A percentile compares a stretch with the other conserved stretches of the same genome.
Evolutionary conservation across 2,113 vertebrate genomes (phyloP).

Genomic region (Apteryx owenii): DNA sequence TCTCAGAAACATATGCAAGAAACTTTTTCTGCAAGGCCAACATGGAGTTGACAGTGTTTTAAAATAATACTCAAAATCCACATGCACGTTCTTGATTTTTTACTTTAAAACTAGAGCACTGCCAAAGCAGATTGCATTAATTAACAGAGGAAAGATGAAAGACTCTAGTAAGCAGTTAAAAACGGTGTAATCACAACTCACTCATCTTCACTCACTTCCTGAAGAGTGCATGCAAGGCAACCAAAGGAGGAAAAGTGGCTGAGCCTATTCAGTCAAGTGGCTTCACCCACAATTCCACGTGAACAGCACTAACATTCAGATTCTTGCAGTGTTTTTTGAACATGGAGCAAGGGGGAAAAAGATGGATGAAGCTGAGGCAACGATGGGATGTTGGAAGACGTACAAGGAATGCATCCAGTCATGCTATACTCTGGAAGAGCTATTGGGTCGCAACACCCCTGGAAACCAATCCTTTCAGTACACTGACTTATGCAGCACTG

Average conservation of each 20-base stretch:
- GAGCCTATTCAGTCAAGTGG: not conserved
- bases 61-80: not conserved
- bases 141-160: slow-evolving; percentile 47
- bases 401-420: not conserved
- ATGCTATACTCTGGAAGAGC: not conserved
- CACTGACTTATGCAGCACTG: slow-evolving; percentile 1
- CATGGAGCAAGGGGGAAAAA: not conserved
- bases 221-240: not conserved
- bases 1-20: not conserved
- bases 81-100: not conserved
- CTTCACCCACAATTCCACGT: not conserved
- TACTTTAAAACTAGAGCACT: not conserved
- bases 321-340: not conserved
- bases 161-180: not conserved
- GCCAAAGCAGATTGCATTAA: slow-evolving; percentile 41
- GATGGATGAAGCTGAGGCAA: rapidly evolving
- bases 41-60: rapidly evolving
- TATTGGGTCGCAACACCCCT: not conserved
- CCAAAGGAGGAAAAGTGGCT: not conserved
- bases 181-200: not conserved
- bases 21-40: not conserved
- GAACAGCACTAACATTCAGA: not conserved
- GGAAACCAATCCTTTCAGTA: not conserved
- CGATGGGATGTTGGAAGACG: rapidly evolving
- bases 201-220: not conserved